A percentile compares a stretch with the other conserved stretches of the same genome.
Evolutionary conservation across 2,797 vertebrate species (phyloP).

Genomic region (Distichodus sexfasciatus): DNA sequence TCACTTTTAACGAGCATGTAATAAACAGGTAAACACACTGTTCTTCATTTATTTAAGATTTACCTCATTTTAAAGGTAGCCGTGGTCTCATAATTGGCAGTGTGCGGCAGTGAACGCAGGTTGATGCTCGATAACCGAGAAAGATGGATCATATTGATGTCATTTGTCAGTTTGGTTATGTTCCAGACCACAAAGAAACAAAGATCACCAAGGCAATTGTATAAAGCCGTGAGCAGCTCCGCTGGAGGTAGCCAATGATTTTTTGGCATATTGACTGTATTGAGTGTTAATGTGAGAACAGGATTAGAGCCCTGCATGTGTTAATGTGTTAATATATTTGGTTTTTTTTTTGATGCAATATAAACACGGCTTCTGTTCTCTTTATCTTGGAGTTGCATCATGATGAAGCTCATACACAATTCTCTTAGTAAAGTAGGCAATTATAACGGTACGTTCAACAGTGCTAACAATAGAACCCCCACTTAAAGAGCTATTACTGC

Average conservation of each 20-base stretch:
- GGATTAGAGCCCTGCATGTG: not conserved
- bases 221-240: too few species aligned
- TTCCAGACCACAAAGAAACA: too few species aligned
- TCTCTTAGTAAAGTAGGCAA: not conserved
- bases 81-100: constrained; percentile 24
- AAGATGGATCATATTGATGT: too few species aligned
- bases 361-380: too few species aligned
- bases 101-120: too few species aligned
- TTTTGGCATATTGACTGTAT: not conserved
- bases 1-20: not conserved
- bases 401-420: not conserved
- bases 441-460: not conserved
- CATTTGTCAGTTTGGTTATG: too few species aligned
- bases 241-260: too few species aligned
- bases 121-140: too few species aligned
- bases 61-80: constrained; percentile 23
- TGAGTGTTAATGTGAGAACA: not conserved
- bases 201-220: too few species aligned
- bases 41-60: constrained; percentile 15
- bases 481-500: not conserved
- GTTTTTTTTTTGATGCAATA: not conserved
- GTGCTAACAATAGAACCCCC: not conserved
- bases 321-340: not conserved
- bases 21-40: constrained; percentile 2
- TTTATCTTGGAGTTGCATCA: too few species aligned